phyloP scores from a whole-genome alignment of 2,797 vertebrate species.

The Perodicticus potto region DNA sequence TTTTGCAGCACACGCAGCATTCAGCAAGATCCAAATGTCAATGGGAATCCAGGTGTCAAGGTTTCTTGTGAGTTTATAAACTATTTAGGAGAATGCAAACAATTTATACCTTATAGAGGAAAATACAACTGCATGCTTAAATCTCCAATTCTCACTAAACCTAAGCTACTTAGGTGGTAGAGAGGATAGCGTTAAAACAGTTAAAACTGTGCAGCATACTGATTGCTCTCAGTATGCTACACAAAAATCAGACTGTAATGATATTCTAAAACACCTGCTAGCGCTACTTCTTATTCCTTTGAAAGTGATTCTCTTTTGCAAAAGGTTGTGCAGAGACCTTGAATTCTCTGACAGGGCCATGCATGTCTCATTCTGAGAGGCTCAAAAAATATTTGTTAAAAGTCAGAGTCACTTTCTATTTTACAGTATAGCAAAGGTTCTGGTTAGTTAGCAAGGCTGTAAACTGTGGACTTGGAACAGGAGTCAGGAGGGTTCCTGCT shows the following conservation, averaged over 20 bases:
- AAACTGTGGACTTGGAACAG: background rate
- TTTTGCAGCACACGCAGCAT: constrained; percentile 45
- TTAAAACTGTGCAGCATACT: background rate
- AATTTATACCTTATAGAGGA: constrained; percentile 11
- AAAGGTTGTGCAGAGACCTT: constrained; percentile 36
- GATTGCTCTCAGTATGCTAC: background rate
- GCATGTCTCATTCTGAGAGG: background rate
- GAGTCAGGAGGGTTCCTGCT: background rate
- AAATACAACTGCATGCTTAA: constrained; percentile 38
- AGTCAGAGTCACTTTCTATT: background rate
- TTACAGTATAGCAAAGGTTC: background rate
- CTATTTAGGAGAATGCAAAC: constrained; percentile 47
- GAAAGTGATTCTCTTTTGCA: background rate
- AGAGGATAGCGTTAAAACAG: background rate
- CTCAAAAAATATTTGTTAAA: constrained; percentile 35
- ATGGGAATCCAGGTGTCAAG: constrained; percentile 47
- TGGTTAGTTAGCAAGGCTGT: constrained; percentile 13
- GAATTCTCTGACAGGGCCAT: background rate
- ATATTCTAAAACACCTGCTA: background rate
- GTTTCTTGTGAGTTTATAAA: constrained; percentile 50
- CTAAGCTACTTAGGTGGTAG: background rate
- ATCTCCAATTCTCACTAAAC: constrained; percentile 43
- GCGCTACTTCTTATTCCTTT: background rate
- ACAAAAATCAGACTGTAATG: background rate
- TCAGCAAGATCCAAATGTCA: constrained; percentile 55